Base-by-base conservation (phyloP, 2,797 vertebrate genomes). In the Melanogrammus aeglefinus region DNA sequence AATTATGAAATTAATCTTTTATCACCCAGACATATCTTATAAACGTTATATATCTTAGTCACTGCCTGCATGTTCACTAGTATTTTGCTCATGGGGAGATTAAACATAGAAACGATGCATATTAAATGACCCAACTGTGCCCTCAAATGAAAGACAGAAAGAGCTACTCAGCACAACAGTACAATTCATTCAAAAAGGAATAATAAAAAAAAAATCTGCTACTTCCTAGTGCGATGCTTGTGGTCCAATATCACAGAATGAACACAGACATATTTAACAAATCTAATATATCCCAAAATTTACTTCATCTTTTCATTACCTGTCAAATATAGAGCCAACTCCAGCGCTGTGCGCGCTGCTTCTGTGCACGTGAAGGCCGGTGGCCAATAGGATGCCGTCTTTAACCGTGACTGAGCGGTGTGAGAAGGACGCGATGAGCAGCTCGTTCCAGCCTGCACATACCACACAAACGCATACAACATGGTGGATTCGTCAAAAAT, bases 341-440 rank as follows among this genome's bases (percentile, higher is more conserved):
- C 97, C 97, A 0, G 97, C 97, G 0, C 97, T 98, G 91, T 99
- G 97, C 69, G 97, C 97, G 0, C 97, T 99, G 91, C 95, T 98
- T 79, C 97, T 94, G 86, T 99, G 97, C 35, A 99, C 97, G 0
- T 99, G 97, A 73, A 99, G 94, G 13, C 97, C 97, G 0, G 96
- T 98, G 81, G 97, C 97, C 88, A 99, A 89, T 18, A 99, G 93
- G 87, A 99, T 99, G 27, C 97, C 97, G 0, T 99, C 97, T 89
- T 98, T 97, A 35, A 99, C 97, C 0, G 96, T 97, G 79, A 99
- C 96, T 0, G 97, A 99, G 81, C 97, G 97, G 83, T 99, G 97
- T 1, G 97, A 99, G 88, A 99, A 99, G 0, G 97, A 98, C 21
- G 97, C 97, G 4, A 99, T 99, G 5, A 99, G 96, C 86, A 99